Base-by-base conservation (phyloP, 2,113 vertebrate genomes). In the Amphiprion ocellaris region DNA sequence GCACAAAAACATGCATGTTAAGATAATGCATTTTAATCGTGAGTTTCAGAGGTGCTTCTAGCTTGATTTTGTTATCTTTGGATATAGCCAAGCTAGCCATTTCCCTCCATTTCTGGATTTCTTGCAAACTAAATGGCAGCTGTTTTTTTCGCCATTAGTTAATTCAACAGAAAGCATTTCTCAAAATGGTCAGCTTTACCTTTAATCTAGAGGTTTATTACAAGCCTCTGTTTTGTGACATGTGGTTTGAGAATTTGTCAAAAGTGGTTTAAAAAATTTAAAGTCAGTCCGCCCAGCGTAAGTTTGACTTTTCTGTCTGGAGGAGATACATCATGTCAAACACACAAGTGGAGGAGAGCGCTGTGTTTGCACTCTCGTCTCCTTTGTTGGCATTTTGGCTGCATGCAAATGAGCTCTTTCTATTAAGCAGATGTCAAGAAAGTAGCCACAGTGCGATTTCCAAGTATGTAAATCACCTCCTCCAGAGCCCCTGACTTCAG, bases 391-490 rank as follows among this genome's bases (percentile, higher is more conserved):
- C 72, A 41, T 78, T 85, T 81, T 72, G 79, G 56, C 79, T 82
- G 84, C 80, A 90, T 89, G 74, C 56, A 80, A 77, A 86, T 84
- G 69, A 91, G 85, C 46, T 82, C 69, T 21, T 59, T 81, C 71
- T 81, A 76, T 89, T 89, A 79, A 78, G 47, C 37, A 69, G 46
- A 19, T 74, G 77, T 86, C 78, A 69, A 63, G 56, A 83, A 69
- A 77, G 69, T 60, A 41, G 67, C 68, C 76, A 71, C 77, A 50
- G 73, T 63, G 66, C 2, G 1, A 63, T 52, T 77, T 85, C 79
- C 74, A 76, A 72, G 74, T 80, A 86, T 83, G 76, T 71, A 79
- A 86, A 87, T 89, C 53, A 21, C 12, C 46, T 70, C 30, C 44
- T 79, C 15, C 9, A 37, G 21, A 50, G 52, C 44, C 33, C 63